These are phyloP conservation scores for Typhlichthys subterraneus DNA, from an alignment of 2,797 vertebrate species.

Conservation along the genomic window DNA sequence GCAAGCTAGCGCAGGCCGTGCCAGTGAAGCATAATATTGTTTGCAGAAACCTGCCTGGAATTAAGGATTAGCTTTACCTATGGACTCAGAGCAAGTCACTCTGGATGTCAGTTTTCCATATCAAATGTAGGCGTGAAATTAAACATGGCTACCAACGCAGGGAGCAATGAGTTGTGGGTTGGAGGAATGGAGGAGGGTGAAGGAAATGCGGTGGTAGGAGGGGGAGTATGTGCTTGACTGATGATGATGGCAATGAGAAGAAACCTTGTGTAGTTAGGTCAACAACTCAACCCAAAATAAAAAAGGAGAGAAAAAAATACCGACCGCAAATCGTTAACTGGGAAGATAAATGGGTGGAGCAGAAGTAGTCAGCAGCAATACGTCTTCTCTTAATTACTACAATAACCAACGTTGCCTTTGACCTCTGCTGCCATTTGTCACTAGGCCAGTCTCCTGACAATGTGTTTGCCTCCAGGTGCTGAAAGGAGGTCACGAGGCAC, in stretches of 20 bases:
- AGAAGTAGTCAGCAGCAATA: slow-evolving; percentile 64
- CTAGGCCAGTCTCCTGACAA: slow-evolving; percentile 42
- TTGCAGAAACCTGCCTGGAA: too few species aligned
- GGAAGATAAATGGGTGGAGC: slow-evolving; percentile 71
- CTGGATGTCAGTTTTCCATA: not conserved
- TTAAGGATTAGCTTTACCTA: too few species aligned
- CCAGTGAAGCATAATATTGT: too few species aligned
- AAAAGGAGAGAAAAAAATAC: slow-evolving; percentile 54
- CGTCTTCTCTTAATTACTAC: slow-evolving; percentile 80
- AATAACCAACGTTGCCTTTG: slow-evolving; percentile 73
- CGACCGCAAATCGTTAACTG: slow-evolving; percentile 61
- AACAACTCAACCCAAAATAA: slow-evolving; percentile 58
- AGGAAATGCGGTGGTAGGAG: slow-evolving; percentile 30
- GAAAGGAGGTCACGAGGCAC: slow-evolving; percentile 97
- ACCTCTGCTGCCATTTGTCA: slow-evolving; percentile 69
- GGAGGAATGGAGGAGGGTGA: slow-evolving; percentile 1
- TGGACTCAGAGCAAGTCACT: too few species aligned
- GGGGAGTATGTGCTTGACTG: slow-evolving; percentile 35
- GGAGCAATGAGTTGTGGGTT: slow-evolving; percentile 11
- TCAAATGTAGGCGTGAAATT: not conserved
- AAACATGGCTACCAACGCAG: slow-evolving; percentile 2
- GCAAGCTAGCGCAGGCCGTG: too few species aligned
- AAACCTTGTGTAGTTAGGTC: slow-evolving; percentile 62
- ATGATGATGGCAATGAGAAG: slow-evolving; percentile 57
- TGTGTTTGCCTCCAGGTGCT: slow-evolving; percentile 82